Evolutionary conservation across 2,113 vertebrate genomes (phyloP), one percentile per base, ranked within the genome.

Genomic region (Hystrix brachyura): DNA sequence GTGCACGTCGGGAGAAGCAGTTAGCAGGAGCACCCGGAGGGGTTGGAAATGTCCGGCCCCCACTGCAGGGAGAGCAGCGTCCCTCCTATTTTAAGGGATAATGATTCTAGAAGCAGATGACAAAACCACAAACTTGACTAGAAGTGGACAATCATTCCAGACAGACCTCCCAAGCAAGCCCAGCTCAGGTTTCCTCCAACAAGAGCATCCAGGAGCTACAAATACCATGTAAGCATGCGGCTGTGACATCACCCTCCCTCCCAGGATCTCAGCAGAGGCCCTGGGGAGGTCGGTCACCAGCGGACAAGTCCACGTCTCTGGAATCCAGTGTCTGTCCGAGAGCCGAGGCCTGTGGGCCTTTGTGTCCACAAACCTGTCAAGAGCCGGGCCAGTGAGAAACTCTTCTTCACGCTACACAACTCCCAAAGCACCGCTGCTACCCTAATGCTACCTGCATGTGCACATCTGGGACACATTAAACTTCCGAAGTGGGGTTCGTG

Each of bases 161-260:
- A 92, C 55, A 82, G 87, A 76, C 94, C 95, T 93, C 90, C 94
- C 90, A 95, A 62, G 71, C 69, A 59, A 89, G 59, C 6, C 71
- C 53, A 17, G 87, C 76, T 81, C 57, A 15, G 25, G 78, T 62
- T 85, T 46, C 59, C 93, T 94, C 71, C 72, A 90, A n/a, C 74
- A 13, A 46, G 38, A 95, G 74, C 92, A 34, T 79, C 95, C 94
- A 92, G 92, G 71, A 95, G 53, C 95, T 60, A 94, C 89, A 88
- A 90, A 90, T 18, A 11, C 74, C 51, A 65, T 60, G 60, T n/a
- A 18, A 38, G n/a, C 43, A 13, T 6, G 23, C 25, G 23, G 79
- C 87, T 29, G 10, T 12, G 53, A 62, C 7, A 60, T 60, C 29
- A 21, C 46, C 53, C 81, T 67, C 27, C 10, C 57, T 25, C 23